A percentile compares a stretch with the other conserved stretches of the same genome.
These are phyloP conservation scores for Carettochelys insculpta DNA, from an alignment of 2,113 vertebrate genomes.

Conservation along the genomic window DNA sequence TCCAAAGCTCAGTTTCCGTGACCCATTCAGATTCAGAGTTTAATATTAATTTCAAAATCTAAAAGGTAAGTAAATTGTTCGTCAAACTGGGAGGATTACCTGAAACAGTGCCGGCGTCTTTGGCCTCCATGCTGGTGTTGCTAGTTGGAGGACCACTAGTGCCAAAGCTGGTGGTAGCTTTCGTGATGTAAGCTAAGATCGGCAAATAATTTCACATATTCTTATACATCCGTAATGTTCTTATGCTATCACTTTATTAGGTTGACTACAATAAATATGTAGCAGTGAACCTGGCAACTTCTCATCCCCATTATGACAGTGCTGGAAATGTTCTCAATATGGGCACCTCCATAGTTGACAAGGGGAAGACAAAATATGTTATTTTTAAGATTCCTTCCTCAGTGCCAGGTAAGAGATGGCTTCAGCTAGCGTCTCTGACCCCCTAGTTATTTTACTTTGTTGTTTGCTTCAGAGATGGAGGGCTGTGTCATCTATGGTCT, in stretches of 20 bases:
- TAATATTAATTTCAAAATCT: background rate
- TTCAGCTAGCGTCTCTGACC: background rate
- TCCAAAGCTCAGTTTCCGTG: background rate
- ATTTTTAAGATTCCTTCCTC: conserved; percentile 88
- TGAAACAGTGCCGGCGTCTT: background rate
- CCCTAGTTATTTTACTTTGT: background rate
- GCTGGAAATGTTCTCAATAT: conserved; percentile 91
- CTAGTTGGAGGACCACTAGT: background rate
- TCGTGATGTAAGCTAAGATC: background rate
- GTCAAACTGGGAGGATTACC: background rate
- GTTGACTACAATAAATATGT: conserved; percentile 89
- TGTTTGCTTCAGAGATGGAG: conserved; percentile 26
- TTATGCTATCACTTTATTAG: conserved; percentile 69
- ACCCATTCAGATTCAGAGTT: background rate
- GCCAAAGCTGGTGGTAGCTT: background rate
- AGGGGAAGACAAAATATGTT: conserved; percentile 88
- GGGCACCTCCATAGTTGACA: conserved; percentile 88
- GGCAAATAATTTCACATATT: background rate
- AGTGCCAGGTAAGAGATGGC: conserved; percentile 74
- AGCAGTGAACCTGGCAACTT: conserved; percentile 86
- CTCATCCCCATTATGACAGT: conserved; percentile 93
- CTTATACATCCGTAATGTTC: background rate
- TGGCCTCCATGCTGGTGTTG: background rate
- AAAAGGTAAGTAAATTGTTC: background rate
- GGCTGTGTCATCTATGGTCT: background rate